These are phyloP conservation scores for Scotopteryx bipunctaria DNA, from an alignment of 2,888 invertebrate genomes.

Conservation along the genomic window DNA sequence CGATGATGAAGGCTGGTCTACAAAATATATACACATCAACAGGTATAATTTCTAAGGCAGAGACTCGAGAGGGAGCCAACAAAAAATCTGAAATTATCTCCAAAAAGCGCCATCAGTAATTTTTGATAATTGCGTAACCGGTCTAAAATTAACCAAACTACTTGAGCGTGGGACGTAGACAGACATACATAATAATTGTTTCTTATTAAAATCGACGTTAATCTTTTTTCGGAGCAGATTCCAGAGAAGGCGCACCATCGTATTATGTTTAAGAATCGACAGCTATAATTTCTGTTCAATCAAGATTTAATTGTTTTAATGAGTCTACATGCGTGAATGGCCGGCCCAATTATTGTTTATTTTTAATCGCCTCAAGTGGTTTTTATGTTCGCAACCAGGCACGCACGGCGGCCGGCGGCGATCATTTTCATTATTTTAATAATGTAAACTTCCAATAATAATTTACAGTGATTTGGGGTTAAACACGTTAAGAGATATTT, in stretches of 20 bases:
- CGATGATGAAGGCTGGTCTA: too few relatives aligned
- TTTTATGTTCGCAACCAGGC: slow-evolving; percentile 81
- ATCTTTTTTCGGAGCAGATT: slow-evolving; percentile 81
- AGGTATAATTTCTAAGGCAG: slow-evolving; percentile 42
- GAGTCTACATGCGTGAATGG: slow-evolving; percentile 83
- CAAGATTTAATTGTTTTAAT: slow-evolving; percentile 84
- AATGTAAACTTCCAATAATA: slow-evolving; percentile 83
- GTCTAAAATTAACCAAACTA: slow-evolving; percentile 71
- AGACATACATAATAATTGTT: slow-evolving; percentile 80
- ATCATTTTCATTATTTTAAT: slow-evolving; percentile 84
- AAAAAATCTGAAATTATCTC: slow-evolving; percentile 69
- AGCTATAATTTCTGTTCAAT: slow-evolving; percentile 84
- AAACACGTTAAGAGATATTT: slow-evolving; percentile 82
- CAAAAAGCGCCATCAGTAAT: slow-evolving; percentile 75
- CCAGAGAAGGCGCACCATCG: slow-evolving; percentile 72
- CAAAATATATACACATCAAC: slow-evolving; percentile 24
- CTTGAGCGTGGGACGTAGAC: slow-evolving; percentile 76
- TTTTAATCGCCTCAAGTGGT: slow-evolving; percentile 83
- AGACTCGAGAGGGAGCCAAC: slow-evolving; percentile 43
- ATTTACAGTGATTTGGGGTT: slow-evolving; percentile 83
- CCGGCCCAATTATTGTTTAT: slow-evolving; percentile 83
- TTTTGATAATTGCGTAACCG: slow-evolving; percentile 80
- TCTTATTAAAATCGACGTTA: slow-evolving; percentile 83
- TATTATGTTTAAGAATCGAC: slow-evolving; percentile 83
- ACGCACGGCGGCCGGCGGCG: slow-evolving; percentile 78